These are phyloP conservation scores for Mesaphorura yosii DNA, from an alignment of 1,140 invertebrate genomes.

Conservation along the genomic window DNA sequence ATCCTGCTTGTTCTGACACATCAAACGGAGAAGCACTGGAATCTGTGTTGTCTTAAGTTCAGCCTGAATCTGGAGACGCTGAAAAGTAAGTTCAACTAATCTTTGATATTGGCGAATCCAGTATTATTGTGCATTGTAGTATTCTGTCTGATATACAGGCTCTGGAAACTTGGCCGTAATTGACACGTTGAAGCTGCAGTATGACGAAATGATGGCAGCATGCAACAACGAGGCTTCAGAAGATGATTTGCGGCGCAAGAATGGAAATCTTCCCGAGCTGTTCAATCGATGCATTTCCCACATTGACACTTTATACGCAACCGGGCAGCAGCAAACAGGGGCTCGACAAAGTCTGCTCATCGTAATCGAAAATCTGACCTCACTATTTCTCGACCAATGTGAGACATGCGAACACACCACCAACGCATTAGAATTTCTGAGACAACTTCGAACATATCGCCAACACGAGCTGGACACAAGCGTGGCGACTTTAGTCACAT, in stretches of 20 bases:
- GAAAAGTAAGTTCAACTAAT: conserved; percentile 7
- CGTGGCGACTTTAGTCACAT: neutral
- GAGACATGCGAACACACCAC: neutral
- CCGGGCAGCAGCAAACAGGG: neutral
- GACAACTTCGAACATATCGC: neutral
- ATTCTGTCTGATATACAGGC: neutral
- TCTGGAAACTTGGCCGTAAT: neutral
- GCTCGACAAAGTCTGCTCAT: neutral
- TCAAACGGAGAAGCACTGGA: conserved; percentile 10
- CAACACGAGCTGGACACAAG: neutral
- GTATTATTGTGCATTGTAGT: neutral
- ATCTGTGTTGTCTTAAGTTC: conserved; percentile 10
- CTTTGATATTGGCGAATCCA: neutral
- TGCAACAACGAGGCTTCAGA: neutral
- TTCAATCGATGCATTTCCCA: too few relatives aligned
- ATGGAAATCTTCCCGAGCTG: neutral
- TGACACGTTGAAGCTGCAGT: neutral
- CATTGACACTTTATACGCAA: neutral
- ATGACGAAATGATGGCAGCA: neutral
- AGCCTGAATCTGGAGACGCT: conserved; percentile 6
- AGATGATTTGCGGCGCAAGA: neutral
- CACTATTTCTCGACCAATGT: neutral
- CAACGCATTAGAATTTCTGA: neutral
- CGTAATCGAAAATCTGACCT: neutral
- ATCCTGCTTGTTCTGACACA: conserved; percentile 12